phyloP scores from a whole-genome alignment of 2,797 vertebrate genomes.

The Anabas testudineus region DNA sequence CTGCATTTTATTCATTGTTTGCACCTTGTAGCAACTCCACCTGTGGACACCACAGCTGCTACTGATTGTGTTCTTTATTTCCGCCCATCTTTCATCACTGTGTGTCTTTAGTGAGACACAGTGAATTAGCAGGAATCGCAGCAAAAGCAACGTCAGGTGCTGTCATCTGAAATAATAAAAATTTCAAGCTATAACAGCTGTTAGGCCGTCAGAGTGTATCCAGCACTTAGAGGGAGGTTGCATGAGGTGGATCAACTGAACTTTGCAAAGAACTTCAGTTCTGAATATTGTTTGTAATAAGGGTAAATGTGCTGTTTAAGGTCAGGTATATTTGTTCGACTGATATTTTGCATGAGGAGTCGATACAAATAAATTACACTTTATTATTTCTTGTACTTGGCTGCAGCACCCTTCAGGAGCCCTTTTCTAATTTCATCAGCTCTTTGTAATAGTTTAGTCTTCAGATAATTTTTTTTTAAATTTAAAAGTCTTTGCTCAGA shows the following conservation, averaged over 20 bases:
- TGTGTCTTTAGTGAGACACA: no score
- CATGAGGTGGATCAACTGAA: background rate
- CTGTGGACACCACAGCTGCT: no score
- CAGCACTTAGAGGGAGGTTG: background rate
- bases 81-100: no score
- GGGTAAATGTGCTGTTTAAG: background rate
- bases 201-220: background rate
- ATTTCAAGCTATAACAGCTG: slow-evolving; percentile 25
- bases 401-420: slow-evolving; percentile 5
- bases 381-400: background rate
- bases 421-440: slow-evolving; percentile 13
- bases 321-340: background rate
- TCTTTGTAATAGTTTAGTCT: slow-evolving; percentile 4
- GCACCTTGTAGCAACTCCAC: no score
- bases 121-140: background rate
- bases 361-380: background rate
- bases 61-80: no score
- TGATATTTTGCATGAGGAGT: background rate
- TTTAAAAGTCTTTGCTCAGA: slow-evolving; percentile 43
- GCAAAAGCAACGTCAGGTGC: background rate
- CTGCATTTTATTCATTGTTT: no score
- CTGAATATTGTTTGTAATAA: background rate
- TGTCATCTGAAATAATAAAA: slow-evolving; percentile 16
- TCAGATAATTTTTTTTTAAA: slow-evolving; percentile 9
- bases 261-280: background rate